Percentiles rank a stretch among this genome's conserved stretches.
phyloP scores from a whole-genome alignment of 2,888 invertebrate species.

The Temnothorax rugatulus region DNA sequence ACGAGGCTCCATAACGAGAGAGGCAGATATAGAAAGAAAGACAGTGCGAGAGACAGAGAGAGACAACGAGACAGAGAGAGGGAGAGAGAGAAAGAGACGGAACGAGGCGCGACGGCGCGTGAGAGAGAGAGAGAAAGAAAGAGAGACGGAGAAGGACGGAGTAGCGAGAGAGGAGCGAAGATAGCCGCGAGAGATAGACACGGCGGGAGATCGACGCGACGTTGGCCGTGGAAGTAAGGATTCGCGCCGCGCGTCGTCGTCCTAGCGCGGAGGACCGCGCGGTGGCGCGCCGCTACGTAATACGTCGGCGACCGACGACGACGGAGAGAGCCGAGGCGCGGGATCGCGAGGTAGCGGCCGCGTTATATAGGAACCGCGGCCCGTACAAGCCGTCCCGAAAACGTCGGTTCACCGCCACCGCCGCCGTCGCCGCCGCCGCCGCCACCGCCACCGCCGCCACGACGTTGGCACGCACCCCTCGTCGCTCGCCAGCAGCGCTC shows the following conservation, averaged over 20 bases:
- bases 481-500: slow-evolving; percentile 53
- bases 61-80: slow-evolving; percentile 27
- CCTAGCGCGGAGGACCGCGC: slow-evolving; percentile 22
- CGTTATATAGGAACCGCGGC: not conserved
- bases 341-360: slow-evolving; percentile 13
- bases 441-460: slow-evolving; percentile 1
- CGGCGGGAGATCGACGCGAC: slow-evolving; percentile 24
- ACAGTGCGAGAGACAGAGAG: slow-evolving; percentile 39
- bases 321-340: slow-evolving; percentile 61
- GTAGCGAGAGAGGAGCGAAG: not conserved
- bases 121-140: slow-evolving; percentile 20
- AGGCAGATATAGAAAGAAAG: slow-evolving; percentile 50
- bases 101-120: not conserved
- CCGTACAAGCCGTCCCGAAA: slow-evolving; percentile 80
- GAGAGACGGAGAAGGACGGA: slow-evolving; percentile 17
- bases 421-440: no score
- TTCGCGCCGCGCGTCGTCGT: slow-evolving; percentile 40
- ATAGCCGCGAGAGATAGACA: slow-evolving; percentile 5
- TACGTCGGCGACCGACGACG: slow-evolving; percentile 53
- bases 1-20: slow-evolving; percentile 57
- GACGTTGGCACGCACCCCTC: slow-evolving; percentile 59
- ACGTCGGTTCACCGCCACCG: slow-evolving; percentile 73
- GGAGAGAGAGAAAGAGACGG: not conserved
- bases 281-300: slow-evolving; percentile 39
- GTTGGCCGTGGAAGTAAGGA: slow-evolving; percentile 45